These are phyloP conservation scores for Steatocranus sp. DNA, from an alignment of 2,797 vertebrate genomes.

Conservation along the genomic window DNA sequence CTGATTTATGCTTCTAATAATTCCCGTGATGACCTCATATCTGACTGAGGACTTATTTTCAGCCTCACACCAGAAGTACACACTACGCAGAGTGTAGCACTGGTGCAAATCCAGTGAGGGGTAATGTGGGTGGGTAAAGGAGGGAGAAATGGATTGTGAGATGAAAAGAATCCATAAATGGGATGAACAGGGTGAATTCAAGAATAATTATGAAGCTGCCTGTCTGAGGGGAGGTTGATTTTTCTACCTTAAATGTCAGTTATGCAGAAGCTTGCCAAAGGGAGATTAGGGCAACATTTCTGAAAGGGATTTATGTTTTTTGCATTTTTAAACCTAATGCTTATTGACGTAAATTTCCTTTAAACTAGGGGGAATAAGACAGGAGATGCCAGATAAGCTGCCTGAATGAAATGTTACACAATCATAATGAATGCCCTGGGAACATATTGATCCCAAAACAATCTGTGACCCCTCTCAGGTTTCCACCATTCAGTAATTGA, in stretches of 20 bases:
- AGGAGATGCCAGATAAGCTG: neutral
- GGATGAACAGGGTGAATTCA: constrained; percentile 36
- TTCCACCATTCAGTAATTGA: constrained; percentile 33
- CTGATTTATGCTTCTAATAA: constrained; percentile 59
- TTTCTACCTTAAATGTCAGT: constrained; percentile 39
- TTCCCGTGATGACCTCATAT: constrained; percentile 55
- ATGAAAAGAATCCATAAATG: constrained; percentile 55
- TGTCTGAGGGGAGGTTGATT: constrained; percentile 23
- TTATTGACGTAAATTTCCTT: neutral
- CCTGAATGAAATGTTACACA: constrained; percentile 10
- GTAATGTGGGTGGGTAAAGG: neutral
- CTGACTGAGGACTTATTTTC: constrained; percentile 42
- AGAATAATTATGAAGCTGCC: constrained; percentile 27
- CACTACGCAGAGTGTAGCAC: neutral
- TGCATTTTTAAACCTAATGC: neutral
- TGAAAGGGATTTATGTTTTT: neutral
- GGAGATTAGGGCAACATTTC: constrained; percentile 3
- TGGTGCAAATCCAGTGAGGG: constrained; percentile 28
- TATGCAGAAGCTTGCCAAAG: constrained; percentile 8
- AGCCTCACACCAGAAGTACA: constrained; percentile 29
- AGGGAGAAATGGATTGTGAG: constrained; percentile 8
- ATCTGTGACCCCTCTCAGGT: constrained; percentile 7
- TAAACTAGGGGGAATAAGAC: neutral
- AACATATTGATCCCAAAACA: constrained; percentile 18
- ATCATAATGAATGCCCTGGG: neutral